Evolutionary conservation across 2,797 vertebrate species (phyloP).

Genomic region (Fringilla coelebs): DNA sequence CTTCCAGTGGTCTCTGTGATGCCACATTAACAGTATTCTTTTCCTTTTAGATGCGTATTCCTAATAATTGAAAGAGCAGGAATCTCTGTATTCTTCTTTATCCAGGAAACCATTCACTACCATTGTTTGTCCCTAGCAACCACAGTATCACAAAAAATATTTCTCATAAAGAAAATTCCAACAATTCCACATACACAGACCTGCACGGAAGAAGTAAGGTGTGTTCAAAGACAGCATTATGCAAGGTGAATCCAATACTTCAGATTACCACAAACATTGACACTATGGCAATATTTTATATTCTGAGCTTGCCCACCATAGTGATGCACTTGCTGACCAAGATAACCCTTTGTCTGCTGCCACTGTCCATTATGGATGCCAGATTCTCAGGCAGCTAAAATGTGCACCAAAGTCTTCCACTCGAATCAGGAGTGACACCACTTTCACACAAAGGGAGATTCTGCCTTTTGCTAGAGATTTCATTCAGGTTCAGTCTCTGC

Average conservation of each 20-base stretch:
- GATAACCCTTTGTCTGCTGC: not conserved
- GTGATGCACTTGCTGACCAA: accelerated
- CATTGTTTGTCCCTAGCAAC: not conserved
- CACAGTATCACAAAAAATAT: not conserved
- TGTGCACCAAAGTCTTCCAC: not conserved
- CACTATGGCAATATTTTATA: not conserved
- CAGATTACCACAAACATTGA: not conserved
- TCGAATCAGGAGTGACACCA: not conserved
- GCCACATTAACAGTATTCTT: not conserved
- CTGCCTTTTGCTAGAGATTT: not conserved
- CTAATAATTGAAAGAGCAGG: not conserved
- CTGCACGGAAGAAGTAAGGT: not conserved
- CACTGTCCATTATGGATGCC: not conserved
- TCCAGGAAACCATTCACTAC: not conserved
- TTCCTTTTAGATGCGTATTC: not conserved
- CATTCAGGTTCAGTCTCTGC: not conserved
- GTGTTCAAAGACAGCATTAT: not conserved
- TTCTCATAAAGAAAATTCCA: not conserved
- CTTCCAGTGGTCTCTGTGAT: not conserved
- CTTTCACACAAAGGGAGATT: not conserved
- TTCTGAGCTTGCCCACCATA: not conserved
- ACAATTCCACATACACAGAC: not conserved
- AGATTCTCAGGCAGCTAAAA: not conserved
- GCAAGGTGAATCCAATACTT: not conserved
- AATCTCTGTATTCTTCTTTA: not conserved